Conservation (phyloP, 2,113 vertebrate genomes). For the Cyprinodon tularosa region DNA sequence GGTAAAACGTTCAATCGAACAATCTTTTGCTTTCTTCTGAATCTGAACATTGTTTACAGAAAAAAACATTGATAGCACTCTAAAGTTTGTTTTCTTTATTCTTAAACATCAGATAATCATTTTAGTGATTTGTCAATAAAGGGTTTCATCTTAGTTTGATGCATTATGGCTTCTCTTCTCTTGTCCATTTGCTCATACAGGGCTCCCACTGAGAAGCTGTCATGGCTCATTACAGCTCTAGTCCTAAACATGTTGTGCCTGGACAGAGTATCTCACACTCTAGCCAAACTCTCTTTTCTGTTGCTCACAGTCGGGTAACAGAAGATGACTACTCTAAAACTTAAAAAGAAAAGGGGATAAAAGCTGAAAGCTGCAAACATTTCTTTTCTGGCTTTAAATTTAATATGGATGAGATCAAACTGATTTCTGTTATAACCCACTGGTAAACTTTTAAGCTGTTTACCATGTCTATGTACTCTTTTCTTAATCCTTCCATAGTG, state of each 20-base stretch:
- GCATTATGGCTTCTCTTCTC: slow-evolving; percentile 60
- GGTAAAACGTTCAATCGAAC: background rate
- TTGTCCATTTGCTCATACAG: slow-evolving; percentile 71
- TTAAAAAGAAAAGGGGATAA: slow-evolving; percentile 4
- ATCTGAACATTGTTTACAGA: background rate
- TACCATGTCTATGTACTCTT: background rate
- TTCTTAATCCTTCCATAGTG: background rate
- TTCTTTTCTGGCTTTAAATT: background rate
- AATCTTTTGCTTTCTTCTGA: background rate
- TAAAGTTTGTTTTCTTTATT: slow-evolving; percentile 42
- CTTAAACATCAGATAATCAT: slow-evolving; percentile 35
- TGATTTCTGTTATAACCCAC: background rate
- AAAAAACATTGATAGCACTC: slow-evolving; percentile 8
- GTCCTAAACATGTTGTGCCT: slow-evolving; percentile 28
- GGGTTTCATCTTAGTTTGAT: slow-evolving; percentile 69
- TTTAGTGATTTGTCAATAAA: slow-evolving; percentile 56
- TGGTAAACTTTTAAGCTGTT: background rate
- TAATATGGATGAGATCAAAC: background rate
- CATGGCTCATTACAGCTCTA: slow-evolving; percentile 58
- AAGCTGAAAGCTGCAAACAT: slow-evolving; percentile 1
- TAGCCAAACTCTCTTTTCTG: slow-evolving; percentile 50
- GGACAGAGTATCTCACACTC: slow-evolving; percentile 33
- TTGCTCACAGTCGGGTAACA: slow-evolving; percentile 21
- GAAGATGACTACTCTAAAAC: slow-evolving; percentile 11
- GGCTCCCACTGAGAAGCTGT: slow-evolving; percentile 70